phyloP scores from a whole-genome alignment of 23 tunicate species.

The Halocynthia aurantium region DNA sequence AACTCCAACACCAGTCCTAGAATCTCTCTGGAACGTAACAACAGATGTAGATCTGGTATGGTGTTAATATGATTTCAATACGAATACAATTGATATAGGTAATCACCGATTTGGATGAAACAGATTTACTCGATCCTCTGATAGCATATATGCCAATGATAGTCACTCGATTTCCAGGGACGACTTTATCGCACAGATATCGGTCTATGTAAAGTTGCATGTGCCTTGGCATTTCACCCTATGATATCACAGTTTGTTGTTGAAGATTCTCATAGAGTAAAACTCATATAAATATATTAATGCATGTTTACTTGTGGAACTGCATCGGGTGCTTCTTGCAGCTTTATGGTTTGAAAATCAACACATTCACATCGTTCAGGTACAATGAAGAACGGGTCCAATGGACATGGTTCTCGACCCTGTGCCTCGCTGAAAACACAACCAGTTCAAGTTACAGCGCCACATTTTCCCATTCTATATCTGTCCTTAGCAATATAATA shows the following conservation, averaged over 20 bases:
- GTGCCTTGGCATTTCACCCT: slow-evolving; percentile 99
- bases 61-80: background rate
- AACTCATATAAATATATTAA: background rate
- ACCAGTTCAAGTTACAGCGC: background rate
- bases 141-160: slow-evolving; percentile 91
- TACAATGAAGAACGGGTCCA: slow-evolving; percentile 92
- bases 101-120: slow-evolving; percentile 40
- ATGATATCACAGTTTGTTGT: background rate
- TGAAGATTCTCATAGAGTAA: background rate
- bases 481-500: background rate
- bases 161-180: slow-evolving; percentile 94
- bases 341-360: slow-evolving; percentile 95
- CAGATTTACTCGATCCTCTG: slow-evolving; percentile 51
- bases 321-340: slow-evolving; percentile 99
- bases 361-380: slow-evolving; percentile 95
- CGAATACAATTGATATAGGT: background rate
- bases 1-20: slow-evolving; percentile 21
- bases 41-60: background rate
- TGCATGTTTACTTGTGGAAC: slow-evolving; percentile 52
- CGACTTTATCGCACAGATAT: slow-evolving; percentile 83
- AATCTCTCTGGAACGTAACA: background rate
- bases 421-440: slow-evolving; percentile 19
- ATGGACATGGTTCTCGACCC: slow-evolving; percentile 93
- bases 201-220: slow-evolving; percentile 92
- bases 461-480: background rate